A percentile compares a stretch with the other conserved stretches of the same genome.
Conservation (phyloP, 2,888 invertebrate genomes). For the Metalampra italica region DNA sequence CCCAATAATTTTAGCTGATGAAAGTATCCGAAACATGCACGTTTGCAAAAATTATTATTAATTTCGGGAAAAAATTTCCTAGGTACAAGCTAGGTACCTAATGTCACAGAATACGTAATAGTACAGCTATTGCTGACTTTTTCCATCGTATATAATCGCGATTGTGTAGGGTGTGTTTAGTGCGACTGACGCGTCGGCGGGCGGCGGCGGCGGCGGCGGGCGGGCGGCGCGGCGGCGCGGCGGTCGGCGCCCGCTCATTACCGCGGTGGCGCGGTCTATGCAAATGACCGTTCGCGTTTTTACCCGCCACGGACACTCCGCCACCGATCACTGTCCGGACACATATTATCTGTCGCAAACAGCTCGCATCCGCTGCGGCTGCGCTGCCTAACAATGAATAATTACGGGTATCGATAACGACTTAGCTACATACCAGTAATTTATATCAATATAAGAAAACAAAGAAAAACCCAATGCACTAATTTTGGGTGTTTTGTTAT, state of each 20-base stretch:
- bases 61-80: too few relatives aligned
- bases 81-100: too few relatives aligned
- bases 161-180: slow-evolving; percentile 38
- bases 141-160: slow-evolving; percentile 24
- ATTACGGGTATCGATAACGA: slow-evolving; percentile 67
- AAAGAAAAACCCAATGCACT: slow-evolving; percentile 30
- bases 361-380: slow-evolving; percentile 69
- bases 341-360: slow-evolving; percentile 70
- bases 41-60: too few relatives aligned
- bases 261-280: slow-evolving; percentile 68
- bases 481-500: slow-evolving; percentile 16
- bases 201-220: slow-evolving; percentile 14
- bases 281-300: slow-evolving; percentile 71
- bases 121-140: slow-evolving; percentile 5
- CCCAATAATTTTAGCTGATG: too few relatives aligned
- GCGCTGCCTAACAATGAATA: slow-evolving; percentile 66
- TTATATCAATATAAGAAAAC: slow-evolving; percentile 45
- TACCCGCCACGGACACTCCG: slow-evolving; percentile 45
- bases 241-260: slow-evolving; percentile 50
- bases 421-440: slow-evolving; percentile 37
- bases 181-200: slow-evolving; percentile 17
- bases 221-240: slow-evolving; percentile 49
- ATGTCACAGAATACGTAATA: too few relatives aligned
- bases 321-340: slow-evolving; percentile 61
- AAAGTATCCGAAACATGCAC: too few relatives aligned